Evolutionary conservation across 2,113 vertebrate genomes (phyloP), one percentile per base, ranked within the genome.

Genomic region (Machaerirhynchus nigripectus): DNA sequence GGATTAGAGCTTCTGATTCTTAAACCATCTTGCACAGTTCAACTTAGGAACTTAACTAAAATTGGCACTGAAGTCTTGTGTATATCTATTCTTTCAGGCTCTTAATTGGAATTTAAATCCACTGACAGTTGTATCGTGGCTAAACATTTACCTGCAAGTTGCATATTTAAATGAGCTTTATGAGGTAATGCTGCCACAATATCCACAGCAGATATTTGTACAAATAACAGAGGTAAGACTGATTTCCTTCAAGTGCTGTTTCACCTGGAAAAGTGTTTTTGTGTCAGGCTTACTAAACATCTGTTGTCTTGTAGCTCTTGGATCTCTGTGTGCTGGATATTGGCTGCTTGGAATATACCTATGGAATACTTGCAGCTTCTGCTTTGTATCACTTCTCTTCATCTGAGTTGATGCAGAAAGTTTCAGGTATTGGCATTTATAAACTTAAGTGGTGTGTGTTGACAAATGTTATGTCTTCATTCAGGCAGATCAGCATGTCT

Each of bases 111-210:
- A 98, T 63, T 97, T 99, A 74, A 99, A 98, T 81, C 99, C 99
- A 7, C 96, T 99, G 97, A 99, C 99, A 23, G 97, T 98, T 24
- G 97, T 99, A 90, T 99, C 99, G 52, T 99, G 99, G 99, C 98
- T 99, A 75, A 99, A 99, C n/a, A 98, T 99, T 69, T 99, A 99
- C 98, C 98, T 99, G 98, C 99, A 99, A 97, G 98, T 99, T 89
- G 99, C 99, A 1, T 99, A 99, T 94, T 98, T 99, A 88, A 98
- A 98, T 71, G 96, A 98, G 24, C 39, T 97, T 55, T 96, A 27
- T 84, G 98, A 85, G 89, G 98, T 99, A 83, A 98, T 99, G 57
- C 88, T 99, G 75, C 98, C 99, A 24, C 99, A 98, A 95, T 99
- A 99, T 87, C 99, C 99, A 9, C 99, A 99, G 96, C 80, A 98